phyloP scores from a whole-genome alignment of 2,888 invertebrate genomes.

The Scaptodrosophila latifasciaeformis region DNA sequence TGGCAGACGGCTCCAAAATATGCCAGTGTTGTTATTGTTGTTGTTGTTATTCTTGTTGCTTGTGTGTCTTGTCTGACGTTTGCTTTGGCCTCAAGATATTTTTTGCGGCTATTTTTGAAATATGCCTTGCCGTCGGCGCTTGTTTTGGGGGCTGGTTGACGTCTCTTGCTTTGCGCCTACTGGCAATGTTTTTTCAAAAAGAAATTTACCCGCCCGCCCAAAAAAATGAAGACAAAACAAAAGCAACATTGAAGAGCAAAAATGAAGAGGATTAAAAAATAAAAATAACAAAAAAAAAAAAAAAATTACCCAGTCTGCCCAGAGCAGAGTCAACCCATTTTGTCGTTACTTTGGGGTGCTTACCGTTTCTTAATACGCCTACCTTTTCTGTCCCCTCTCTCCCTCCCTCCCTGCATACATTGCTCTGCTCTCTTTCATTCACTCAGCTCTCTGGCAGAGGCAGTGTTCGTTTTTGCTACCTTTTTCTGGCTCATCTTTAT shows the following conservation, averaged over 20 bases:
- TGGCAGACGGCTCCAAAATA: not conserved
- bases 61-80: not conserved
- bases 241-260: no score
- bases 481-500: constrained; percentile 47
- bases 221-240: no score
- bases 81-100: not conserved
- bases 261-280: no score
- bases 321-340: no score
- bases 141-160: constrained; percentile 3
- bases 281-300: no score
- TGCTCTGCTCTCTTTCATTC: constrained; percentile 11
- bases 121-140: constrained; percentile 15
- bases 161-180: not conserved
- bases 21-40: constrained; percentile 9
- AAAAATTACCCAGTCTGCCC: no score
- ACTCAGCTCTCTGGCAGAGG: not conserved
- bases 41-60: no score
- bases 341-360: constrained; percentile 21
- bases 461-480: constrained; percentile 20
- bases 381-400: constrained; percentile 7
- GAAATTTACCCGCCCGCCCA: no score
- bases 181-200: not conserved
- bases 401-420: not conserved
- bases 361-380: constrained; percentile 29
- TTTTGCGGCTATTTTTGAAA: constrained; percentile 52